phyloP scores from a whole-genome alignment of 2,888 invertebrate species.

The Acrobasis repandana region DNA sequence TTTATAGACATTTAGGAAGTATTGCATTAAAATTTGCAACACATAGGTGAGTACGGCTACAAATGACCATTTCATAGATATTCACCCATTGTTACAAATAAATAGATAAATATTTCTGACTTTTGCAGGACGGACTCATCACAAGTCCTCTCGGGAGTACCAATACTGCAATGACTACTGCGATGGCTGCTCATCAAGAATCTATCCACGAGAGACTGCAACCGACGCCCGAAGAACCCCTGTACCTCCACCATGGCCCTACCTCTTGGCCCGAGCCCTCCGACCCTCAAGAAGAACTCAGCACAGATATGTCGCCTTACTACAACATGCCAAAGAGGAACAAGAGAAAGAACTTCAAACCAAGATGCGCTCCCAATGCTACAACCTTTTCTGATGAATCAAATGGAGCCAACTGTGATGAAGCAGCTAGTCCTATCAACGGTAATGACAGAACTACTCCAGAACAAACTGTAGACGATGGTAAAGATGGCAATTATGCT shows the following conservation, averaged over 20 bases:
- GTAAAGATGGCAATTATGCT: conserved; percentile 55
- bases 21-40: too few species aligned
- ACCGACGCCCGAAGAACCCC: conserved; percentile 69
- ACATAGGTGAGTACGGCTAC: too few species aligned
- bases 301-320: conserved; percentile 69
- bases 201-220: conserved; percentile 80
- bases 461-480: conserved; percentile 53
- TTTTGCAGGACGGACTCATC: conserved; percentile 66
- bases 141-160: conserved; percentile 65
- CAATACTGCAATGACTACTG: conserved; percentile 81
- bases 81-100: too few species aligned
- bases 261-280: conserved; percentile 76
- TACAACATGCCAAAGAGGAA: conserved; percentile 85
- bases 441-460: conserved; percentile 70
- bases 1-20: too few species aligned
- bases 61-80: too few species aligned
- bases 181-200: conserved; percentile 82
- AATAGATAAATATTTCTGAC: neutral
- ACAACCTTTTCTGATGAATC: conserved; percentile 77
- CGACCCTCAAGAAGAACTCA: conserved; percentile 69
- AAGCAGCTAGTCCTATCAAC: conserved; percentile 61
- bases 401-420: conserved; percentile 63
- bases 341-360: conserved; percentile 91
- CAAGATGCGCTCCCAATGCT: conserved; percentile 86
- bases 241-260: conserved; percentile 77